Evolutionary conservation across 92 coral and sea anemone genomes (phyloP), one percentile per base, ranked within the genome.

Genomic region (Heliopora coerulea): DNA sequence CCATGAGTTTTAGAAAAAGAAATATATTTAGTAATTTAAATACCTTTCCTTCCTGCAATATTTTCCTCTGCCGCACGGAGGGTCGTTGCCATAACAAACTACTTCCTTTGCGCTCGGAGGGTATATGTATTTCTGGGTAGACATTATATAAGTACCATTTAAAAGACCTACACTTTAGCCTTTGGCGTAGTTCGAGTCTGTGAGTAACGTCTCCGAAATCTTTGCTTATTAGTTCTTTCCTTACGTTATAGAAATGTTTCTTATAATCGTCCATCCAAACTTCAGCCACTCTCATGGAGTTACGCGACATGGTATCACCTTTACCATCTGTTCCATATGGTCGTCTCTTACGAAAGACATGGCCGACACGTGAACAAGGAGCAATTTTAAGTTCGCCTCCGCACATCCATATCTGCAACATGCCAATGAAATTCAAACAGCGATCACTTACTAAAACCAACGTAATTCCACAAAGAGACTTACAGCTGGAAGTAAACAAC

Each of bases 231-330:
- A 92, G 73, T 49, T 81, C 84, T 39, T 69, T 67, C 39, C 82
- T 83, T 41, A 79, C 62, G 21, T 89, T 80, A 56, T 92, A 92
- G 44, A 87, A 92, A 60, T 92, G 78, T 73, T 92, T 83, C 65
- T 92, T 92, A 73, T 92, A 90, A 15, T 83, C 93, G 70, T 92
- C 97, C 41, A 92, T 72, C 97, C 97, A 92, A 25, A 92, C 97
- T 83, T 92, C 97, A 34, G 97, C 97, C 4, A 92, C 87, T 34
- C 97, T 82, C 96, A 92, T 92, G 62, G 97, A 92, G 74, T 92
- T 92, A 54, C 65, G 60, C 1, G 96, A 80, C 88, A 87, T 74
- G 1, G 96, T 92, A 83, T 92, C 97, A 13, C 96, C 93, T 70
- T 85, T 80, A 19, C 85, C 63, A 54, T 79, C 96, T 20, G 96